Evolutionary conservation across 2,888 invertebrate genomes (phyloP).

Genomic region (Cantharis nigra): DNA sequence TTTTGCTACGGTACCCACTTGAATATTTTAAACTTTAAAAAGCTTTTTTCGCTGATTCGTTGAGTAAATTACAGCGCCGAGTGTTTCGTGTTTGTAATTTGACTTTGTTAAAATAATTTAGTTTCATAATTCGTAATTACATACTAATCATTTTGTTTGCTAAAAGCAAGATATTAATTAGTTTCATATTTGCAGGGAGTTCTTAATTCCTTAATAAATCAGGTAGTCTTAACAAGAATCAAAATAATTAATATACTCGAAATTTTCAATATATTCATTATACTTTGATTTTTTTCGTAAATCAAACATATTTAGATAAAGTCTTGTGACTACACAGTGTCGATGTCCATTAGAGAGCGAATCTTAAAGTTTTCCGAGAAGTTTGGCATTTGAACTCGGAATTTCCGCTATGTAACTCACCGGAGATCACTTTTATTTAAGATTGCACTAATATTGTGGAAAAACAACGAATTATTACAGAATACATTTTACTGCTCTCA

Average conservation of each 20-base stretch:
- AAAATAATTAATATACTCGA: background rate
- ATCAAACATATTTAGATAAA: background rate
- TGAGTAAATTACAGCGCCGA: background rate
- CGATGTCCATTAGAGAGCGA: background rate
- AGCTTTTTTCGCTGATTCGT: background rate
- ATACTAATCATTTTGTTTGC: background rate
- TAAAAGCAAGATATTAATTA: background rate
- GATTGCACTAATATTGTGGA: background rate
- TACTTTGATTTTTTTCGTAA: background rate
- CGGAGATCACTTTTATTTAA: background rate
- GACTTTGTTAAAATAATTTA: background rate
- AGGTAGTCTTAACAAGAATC: background rate
- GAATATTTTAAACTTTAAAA: background rate
- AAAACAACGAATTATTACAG: background rate
- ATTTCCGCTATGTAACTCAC: background rate
- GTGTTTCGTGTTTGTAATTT: background rate
- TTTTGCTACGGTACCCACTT: background rate
- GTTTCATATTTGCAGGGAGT: too few species aligned
- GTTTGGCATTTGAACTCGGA: background rate
- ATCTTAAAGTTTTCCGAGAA: background rate
- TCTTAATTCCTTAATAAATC: background rate
- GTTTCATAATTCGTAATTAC: background rate
- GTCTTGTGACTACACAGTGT: background rate
- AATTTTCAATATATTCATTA: too few species aligned
- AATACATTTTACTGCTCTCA: background rate